These are phyloP conservation scores for Oophaga sylvatica DNA, from an alignment of 2,797 vertebrate species.

Conservation along the genomic window DNA sequence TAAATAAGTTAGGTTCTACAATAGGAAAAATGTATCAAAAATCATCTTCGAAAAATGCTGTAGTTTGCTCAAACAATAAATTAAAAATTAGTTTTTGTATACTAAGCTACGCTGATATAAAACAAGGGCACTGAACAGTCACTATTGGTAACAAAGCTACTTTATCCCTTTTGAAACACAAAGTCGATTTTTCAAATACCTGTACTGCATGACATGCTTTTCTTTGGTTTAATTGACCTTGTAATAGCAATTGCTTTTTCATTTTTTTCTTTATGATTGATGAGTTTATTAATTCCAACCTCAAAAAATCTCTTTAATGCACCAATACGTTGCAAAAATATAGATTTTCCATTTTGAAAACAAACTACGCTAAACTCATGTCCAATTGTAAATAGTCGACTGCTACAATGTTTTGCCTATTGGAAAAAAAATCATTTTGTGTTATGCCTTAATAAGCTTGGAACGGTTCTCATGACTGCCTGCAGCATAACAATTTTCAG, in stretches of 20 bases:
- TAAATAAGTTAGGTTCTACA: too few relatives aligned
- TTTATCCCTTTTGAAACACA: background rate
- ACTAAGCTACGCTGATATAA: background rate
- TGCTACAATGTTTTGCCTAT: constrained; percentile 36
- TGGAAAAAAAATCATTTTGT: constrained; percentile 20
- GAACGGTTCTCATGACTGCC: constrained; percentile 25
- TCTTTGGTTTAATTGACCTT: background rate
- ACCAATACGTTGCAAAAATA: constrained; percentile 20
- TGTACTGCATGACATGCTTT: background rate
- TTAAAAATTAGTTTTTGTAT: background rate
- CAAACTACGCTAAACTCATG: constrained; percentile 1
- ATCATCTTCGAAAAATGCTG: background rate
- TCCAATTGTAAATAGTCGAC: constrained; percentile 19
- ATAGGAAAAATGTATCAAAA: background rate
- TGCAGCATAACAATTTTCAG: constrained; percentile 44
- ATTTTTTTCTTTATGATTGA: background rate
- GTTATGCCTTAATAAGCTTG: constrained; percentile 41
- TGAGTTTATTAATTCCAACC: constrained; percentile 11
- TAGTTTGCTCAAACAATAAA: background rate
- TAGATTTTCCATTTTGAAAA: constrained; percentile 18
- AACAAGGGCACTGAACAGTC: background rate
- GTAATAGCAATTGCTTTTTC: background rate
- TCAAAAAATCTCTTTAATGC: background rate
- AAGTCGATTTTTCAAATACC: background rate
- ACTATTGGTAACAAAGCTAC: background rate